Percentiles rank a stretch among this genome's conserved stretches.
phyloP scores from a whole-genome alignment of 2,797 vertebrate species.

The Pseudochaenichthys georgianus region DNA sequence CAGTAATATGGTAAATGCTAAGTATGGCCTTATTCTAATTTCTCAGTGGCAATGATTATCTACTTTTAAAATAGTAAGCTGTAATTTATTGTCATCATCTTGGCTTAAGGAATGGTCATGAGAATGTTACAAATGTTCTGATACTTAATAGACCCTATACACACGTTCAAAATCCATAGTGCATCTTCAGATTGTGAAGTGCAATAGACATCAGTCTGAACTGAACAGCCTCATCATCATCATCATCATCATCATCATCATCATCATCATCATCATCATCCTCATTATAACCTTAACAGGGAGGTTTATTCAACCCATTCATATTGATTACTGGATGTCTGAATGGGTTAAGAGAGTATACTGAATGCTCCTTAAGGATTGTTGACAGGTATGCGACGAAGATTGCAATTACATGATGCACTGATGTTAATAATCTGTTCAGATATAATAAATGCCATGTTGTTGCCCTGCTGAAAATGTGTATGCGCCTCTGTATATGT shows the following conservation, averaged over 20 bases:
- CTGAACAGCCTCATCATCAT: neutral
- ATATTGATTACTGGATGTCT: slow-evolving; percentile 9
- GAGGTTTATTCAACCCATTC: slow-evolving; percentile 3
- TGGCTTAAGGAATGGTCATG: neutral
- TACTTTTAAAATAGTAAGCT: neutral
- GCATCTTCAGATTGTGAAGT: neutral
- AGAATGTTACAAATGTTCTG: neutral
- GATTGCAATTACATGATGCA: neutral
- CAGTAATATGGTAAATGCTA: neutral
- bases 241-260: neutral
- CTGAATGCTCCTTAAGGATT: neutral
- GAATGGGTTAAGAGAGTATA: neutral
- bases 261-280: neutral
- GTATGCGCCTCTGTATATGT: too few relatives aligned
- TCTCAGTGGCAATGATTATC: neutral
- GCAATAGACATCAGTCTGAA: neutral
- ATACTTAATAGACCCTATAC: neutral
- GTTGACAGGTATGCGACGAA: neutral
- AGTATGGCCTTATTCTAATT: neutral
- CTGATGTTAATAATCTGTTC: neutral
- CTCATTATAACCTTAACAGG: neutral
- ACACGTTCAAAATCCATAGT: neutral
- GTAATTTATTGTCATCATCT: neutral
- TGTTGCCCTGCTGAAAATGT: neutral
- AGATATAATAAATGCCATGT: neutral